Percentiles rank a stretch among this genome's conserved stretches.
Conservation (phyloP, 1,140 invertebrate genomes). For the Diprion similis region DNA sequence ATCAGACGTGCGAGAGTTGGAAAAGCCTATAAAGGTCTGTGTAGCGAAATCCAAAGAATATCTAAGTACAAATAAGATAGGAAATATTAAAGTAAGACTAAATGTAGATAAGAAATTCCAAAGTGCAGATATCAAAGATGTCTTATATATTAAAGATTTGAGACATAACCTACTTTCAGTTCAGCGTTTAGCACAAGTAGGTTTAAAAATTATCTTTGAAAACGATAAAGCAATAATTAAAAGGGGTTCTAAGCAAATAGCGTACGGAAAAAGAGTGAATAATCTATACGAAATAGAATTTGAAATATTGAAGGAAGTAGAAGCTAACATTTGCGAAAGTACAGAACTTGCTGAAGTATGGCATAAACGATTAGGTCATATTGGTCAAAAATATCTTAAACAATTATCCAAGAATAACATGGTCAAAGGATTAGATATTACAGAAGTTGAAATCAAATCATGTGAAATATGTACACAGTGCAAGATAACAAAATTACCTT, state of each 20-base stretch:
- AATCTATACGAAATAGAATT: not conserved
- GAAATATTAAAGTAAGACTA: not conserved
- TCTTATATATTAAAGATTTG: not conserved
- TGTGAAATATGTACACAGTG: constrained; percentile 14
- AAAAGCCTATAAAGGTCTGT: not conserved
- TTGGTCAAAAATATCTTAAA: not conserved
- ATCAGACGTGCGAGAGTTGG: not conserved
- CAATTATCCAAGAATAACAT: constrained; percentile 14
- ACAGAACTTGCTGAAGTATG: not conserved
- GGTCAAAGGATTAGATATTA: not conserved
- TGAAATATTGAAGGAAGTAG: constrained; percentile 3
- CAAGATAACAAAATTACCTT: constrained; percentile 19
- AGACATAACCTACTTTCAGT: not conserved
- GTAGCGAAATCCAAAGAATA: not conserved
- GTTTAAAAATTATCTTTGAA: not conserved
- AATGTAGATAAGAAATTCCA: not conserved
- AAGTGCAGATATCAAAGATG: not conserved
- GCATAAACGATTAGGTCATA: constrained; percentile 20
- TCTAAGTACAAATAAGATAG: not conserved
- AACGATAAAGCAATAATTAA: not conserved
- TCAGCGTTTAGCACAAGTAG: not conserved
- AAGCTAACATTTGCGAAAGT: not conserved
- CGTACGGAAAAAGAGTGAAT: not conserved
- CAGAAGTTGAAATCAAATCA: not conserved
- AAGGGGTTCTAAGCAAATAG: not conserved